Evolutionary conservation across 2,888 invertebrate genomes (phyloP), one percentile per base, ranked within the genome.

Genomic region (Cryptophagus acutangulus): DNA sequence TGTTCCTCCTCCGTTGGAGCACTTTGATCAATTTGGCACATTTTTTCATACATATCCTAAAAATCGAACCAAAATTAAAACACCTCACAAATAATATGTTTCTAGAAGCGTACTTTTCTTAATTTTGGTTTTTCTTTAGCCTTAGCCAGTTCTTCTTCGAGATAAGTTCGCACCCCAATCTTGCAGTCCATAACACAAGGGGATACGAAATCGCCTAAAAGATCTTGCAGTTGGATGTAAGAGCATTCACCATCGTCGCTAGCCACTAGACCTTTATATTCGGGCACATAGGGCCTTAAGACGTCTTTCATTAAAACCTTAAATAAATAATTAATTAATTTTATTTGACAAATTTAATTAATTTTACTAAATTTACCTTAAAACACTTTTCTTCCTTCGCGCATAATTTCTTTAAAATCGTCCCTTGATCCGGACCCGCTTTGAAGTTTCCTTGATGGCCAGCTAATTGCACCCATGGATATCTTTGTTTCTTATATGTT

Each of bases 141-240:
- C 69, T 94, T 95, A 13, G 89, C 87, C 5, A 95, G 74, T 69
- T 96, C 95, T 59, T 94, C 92, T 67, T 95, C 95, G 45, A 95
- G 73, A 67, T 95, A 96, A 0, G 95, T 95, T 57, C 95, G 75
- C 17, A 93, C 89, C 18, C 95, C 95, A 54, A 95, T 84, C 72
- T 95, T 95, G 70, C 94, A 91, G 72, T 95, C 95, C 94, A 95
- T 95, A 2, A 95, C 93, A 64, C 91, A 94, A 0, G 95, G 94
- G 45, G 87, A 82, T 55, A 85, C 82, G 67, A 93, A 95, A 64
- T 89, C 89, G 47, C 90, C 88, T 41, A 95, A 73, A 36, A 95
- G 75, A 72, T 95, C 95, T 77, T 95, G 90, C 38, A 95, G 74
- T 71, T 94, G 91, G 43, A 95, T 77, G 69, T 91, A 95, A 49